phyloP scores from a whole-genome alignment of 1,140 invertebrate species.

The Argopecten irradians region DNA sequence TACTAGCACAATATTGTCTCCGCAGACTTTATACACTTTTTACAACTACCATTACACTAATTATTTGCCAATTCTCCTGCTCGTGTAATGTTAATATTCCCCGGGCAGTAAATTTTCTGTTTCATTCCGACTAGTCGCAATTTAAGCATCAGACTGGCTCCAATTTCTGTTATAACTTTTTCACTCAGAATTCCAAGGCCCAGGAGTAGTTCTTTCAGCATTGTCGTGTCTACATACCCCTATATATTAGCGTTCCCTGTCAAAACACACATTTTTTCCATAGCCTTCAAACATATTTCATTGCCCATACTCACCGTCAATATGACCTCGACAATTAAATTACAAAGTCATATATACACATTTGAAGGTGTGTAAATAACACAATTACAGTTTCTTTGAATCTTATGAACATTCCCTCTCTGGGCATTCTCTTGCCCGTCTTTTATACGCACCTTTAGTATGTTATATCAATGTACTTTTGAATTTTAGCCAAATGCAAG shows the following conservation, averaged over 20 bases:
- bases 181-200: neutral
- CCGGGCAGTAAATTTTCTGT: neutral
- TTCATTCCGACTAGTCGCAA: neutral
- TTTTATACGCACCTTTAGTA: no score
- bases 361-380: no score
- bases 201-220: neutral
- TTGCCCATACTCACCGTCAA: no score
- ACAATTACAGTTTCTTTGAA: no score
- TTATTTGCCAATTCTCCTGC: neutral
- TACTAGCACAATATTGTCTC: neutral
- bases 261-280: neutral
- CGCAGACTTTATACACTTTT: neutral
- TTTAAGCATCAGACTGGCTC: constrained; percentile 4
- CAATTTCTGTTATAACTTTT: neutral
- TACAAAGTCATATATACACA: no score
- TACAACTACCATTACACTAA: neutral
- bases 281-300: neutral
- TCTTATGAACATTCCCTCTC: no score
- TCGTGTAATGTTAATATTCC: neutral
- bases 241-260: neutral
- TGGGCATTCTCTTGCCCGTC: no score
- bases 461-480: no score
- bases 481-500: no score
- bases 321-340: no score
- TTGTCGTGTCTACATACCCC: neutral